phyloP scores from a whole-genome alignment of 2,797 vertebrate species.

The Gobio occitaniae region DNA sequence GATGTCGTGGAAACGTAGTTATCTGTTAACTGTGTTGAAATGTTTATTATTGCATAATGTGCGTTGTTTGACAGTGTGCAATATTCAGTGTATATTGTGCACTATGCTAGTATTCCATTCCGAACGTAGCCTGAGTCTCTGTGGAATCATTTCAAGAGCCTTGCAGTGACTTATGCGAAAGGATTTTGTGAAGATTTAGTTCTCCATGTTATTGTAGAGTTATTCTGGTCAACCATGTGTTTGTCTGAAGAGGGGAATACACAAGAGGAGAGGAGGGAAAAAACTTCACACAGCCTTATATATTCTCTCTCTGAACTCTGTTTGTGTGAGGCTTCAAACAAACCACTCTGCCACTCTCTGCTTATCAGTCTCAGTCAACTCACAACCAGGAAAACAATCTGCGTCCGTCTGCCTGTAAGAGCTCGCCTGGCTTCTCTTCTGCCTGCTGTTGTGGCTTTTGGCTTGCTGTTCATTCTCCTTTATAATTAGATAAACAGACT shows the following conservation, averaged over 20 bases:
- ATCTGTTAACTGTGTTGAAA: background rate
- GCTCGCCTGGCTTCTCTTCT: constrained; percentile 10
- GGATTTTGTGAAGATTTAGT: constrained; percentile 14
- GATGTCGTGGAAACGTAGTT: background rate
- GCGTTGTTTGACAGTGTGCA: background rate
- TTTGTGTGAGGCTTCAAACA: constrained; percentile 49
- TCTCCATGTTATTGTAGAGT: background rate
- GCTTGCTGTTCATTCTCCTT: constrained; percentile 11
- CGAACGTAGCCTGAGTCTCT: background rate
- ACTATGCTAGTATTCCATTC: background rate
- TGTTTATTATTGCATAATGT: background rate
- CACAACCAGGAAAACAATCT: constrained; percentile 39
- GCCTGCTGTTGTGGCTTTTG: constrained; percentile 30
- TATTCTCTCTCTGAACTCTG: constrained; percentile 40
- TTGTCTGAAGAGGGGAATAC: constrained; percentile 11
- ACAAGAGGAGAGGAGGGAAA: background rate
- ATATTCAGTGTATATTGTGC: background rate
- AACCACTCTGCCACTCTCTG: constrained; percentile 37
- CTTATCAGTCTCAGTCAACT: constrained; percentile 48
- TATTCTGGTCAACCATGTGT: constrained; percentile 26
- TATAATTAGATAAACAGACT: constrained; percentile 30
- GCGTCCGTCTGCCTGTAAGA: constrained; percentile 28
- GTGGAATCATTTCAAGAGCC: background rate
- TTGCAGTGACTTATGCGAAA: background rate
- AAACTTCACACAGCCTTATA: constrained; percentile 31